Evolutionary conservation across 2,113 vertebrate genomes (phyloP).

Genomic region (Sprattus sprattus): DNA sequence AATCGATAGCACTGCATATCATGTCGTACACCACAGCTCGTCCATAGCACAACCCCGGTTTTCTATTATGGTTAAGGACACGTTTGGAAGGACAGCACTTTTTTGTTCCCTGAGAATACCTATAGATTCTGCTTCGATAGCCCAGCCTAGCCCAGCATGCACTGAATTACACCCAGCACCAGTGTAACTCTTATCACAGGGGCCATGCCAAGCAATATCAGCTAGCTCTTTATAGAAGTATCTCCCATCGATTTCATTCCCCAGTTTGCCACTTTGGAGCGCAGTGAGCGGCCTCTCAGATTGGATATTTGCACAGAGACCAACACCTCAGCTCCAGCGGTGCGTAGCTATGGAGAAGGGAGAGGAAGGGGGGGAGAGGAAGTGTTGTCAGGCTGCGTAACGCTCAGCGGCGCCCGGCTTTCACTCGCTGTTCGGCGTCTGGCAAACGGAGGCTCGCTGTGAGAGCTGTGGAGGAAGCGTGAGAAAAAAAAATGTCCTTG

Average conservation of each 20-base stretch:
- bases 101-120: background rate
- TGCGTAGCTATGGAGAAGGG: conserved; percentile 34
- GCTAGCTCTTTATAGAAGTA: background rate
- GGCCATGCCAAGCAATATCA: background rate
- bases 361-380: background rate
- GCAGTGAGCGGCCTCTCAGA: conserved; percentile 41
- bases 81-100: background rate
- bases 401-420: background rate
- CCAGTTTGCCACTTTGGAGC: background rate
- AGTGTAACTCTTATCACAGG: background rate
- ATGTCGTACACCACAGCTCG: background rate
- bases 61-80: background rate
- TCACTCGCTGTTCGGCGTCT: background rate
- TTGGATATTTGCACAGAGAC: conserved; percentile 58
- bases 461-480: background rate
- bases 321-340: conserved; percentile 38
- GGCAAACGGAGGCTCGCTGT: background rate
- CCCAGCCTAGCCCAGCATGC: background rate
- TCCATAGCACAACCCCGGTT: background rate
- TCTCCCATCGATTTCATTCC: conserved; percentile 1
- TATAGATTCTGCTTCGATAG: background rate
- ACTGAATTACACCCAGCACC: background rate
- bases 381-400: background rate
- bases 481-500: background rate
- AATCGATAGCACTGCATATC: background rate